Conservation (phyloP, 2,888 invertebrate species). For the Ellobium chinense region DNA sequence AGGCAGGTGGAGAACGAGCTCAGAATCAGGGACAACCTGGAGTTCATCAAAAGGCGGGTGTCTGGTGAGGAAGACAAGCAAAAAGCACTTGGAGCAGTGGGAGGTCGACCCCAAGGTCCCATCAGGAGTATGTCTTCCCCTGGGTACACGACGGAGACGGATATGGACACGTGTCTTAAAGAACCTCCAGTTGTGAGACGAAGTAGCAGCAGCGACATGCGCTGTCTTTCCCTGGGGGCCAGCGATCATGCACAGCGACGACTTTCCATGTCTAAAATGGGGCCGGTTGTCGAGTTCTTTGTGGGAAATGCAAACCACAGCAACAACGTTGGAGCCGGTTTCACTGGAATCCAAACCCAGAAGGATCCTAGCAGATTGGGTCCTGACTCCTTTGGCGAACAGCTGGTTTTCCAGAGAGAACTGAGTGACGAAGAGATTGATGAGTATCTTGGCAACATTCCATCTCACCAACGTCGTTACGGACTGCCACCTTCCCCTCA, state of each 20-base stretch:
- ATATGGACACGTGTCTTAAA: neutral
- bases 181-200: neutral
- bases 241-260: neutral
- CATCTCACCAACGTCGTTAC: conserved; percentile 40
- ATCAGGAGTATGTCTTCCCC: neutral
- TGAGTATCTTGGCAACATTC: conserved; percentile 53
- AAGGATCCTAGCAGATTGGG: neutral
- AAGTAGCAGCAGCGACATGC: neutral
- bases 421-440: conserved; percentile 50
- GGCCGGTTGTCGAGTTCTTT: neutral
- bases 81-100: neutral
- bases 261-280: neutral
- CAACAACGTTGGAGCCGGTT: neutral
- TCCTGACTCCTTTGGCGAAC: conserved; percentile 6
- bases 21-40: conserved; percentile 25
- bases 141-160: neutral
- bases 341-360: neutral
- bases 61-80: neutral
- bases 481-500: conserved; percentile 14
- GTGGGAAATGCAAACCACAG: neutral
- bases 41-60: conserved; percentile 33
- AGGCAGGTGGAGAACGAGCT: conserved; percentile 27
- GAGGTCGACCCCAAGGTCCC: neutral
- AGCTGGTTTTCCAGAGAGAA: neutral
- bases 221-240: neutral